Percentiles rank a stretch among this genome's conserved stretches.
These are phyloP conservation scores for Junco hyemalis DNA, from an alignment of 2,113 vertebrate species.

Conservation along the genomic window DNA sequence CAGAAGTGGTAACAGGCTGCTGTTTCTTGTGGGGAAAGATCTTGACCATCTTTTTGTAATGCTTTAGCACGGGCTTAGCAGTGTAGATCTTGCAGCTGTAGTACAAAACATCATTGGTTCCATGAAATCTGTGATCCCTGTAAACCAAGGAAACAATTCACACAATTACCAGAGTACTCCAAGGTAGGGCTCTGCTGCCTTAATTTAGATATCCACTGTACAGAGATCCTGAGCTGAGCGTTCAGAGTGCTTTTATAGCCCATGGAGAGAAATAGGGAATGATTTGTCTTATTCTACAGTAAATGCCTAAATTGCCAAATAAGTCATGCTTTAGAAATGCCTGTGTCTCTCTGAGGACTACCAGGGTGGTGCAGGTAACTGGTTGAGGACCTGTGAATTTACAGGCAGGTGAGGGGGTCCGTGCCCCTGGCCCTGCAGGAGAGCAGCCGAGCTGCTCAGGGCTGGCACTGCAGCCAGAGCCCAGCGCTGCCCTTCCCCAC, in stretches of 20 bases:
- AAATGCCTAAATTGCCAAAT: background rate
- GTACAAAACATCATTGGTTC: background rate
- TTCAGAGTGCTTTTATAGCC: background rate
- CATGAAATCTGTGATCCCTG: background rate
- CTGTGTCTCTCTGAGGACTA: background rate
- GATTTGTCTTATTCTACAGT: slow-evolving; percentile 27
- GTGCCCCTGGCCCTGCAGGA: background rate
- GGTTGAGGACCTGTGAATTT: background rate
- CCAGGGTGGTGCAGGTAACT: background rate
- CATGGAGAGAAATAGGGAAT: slow-evolving; percentile 29
- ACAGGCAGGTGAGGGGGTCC: background rate
- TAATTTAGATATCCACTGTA: slow-evolving; percentile 3
- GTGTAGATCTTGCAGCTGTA: background rate
- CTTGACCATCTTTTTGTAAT: background rate
- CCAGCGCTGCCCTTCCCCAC: background rate
- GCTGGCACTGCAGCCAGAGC: rapidly evolving
- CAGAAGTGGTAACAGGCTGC: background rate
- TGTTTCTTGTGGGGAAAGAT: background rate
- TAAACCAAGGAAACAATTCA: background rate
- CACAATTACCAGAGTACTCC: background rate
- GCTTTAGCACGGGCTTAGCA: background rate
- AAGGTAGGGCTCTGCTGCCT: background rate
- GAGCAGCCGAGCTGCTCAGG: rapidly evolving
- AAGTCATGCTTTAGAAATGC: background rate
- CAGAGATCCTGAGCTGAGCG: background rate